phyloP scores from a whole-genome alignment of 1,140 invertebrate genomes.

The Conus betulinus region DNA sequence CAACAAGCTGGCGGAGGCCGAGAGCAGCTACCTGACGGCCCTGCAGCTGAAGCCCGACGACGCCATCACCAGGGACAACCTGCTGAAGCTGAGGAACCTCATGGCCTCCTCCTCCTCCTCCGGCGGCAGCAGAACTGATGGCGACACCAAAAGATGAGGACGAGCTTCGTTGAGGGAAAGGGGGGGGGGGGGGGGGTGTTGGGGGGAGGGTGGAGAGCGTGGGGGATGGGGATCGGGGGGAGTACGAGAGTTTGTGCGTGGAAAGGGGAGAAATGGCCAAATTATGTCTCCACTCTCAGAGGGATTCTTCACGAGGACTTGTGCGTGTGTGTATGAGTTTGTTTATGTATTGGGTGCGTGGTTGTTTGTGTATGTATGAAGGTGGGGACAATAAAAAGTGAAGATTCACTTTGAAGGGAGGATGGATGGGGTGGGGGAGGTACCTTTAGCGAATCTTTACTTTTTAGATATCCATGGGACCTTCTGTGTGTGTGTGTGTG shows the following conservation, averaged over 20 bases:
- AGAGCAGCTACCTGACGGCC: conserved; percentile 87
- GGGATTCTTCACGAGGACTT: not conserved
- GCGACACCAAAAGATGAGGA: not conserved
- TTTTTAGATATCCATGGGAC: not conserved
- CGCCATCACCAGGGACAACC: conserved; percentile 89
- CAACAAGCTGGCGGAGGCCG: conserved; percentile 90
- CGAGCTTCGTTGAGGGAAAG: too few species aligned
- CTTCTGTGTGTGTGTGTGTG: not conserved
- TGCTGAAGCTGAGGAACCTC: conserved; percentile 84
- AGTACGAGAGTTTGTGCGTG: not conserved
- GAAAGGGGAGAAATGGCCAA: not conserved
- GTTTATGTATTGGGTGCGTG: not conserved
- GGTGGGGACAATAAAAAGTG: too few species aligned
- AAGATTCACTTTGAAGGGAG: too few species aligned
- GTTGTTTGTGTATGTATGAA: not conserved
- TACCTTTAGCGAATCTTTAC: too few species aligned
- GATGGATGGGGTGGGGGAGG: too few species aligned
- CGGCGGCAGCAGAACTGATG: not conserved
- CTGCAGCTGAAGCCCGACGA: conserved; percentile 89
- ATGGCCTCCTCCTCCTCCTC: conserved; percentile 45
- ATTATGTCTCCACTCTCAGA: too few species aligned
- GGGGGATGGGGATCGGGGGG: too few species aligned
- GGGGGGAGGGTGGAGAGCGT: too few species aligned
- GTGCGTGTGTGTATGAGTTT: not conserved
- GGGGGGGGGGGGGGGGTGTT: not conserved